Evolutionary conservation across 64 coral and sea anemone species (phyloP).

Genomic region (Hydrozoanthus tunicans): DNA sequence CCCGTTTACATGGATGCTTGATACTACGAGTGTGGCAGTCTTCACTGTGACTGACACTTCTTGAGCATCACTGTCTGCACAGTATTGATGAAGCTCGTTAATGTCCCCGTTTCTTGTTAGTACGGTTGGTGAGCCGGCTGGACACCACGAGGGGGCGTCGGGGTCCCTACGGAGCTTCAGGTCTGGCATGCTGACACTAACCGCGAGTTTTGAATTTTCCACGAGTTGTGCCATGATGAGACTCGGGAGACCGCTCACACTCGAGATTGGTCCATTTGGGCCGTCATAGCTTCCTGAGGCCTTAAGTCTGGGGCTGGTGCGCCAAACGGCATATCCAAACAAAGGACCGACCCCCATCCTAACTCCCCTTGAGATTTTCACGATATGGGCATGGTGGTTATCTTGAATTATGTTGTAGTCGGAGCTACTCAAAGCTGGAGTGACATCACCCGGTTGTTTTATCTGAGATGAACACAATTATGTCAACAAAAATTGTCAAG

Average conservation of each 20-base stretch:
- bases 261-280: slow-evolving; percentile 14
- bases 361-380: background rate
- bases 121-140: background rate
- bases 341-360: background rate
- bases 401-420: slow-evolving; percentile 35
- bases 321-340: slow-evolving; percentile 31
- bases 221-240: slow-evolving; percentile 18
- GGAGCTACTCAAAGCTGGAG: background rate
- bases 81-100: background rate
- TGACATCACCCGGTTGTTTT: background rate
- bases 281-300: background rate
- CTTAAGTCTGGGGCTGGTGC: background rate
- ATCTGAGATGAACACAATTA: background rate
- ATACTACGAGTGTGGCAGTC: background rate
- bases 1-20: background rate
- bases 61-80: background rate
- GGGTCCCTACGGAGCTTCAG: background rate
- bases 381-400: background rate
- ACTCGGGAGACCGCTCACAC: background rate
- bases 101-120: background rate
- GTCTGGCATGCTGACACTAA: background rate
- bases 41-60: background rate
- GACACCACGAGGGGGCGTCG: background rate
- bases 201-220: background rate
- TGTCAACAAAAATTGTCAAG: background rate